A percentile compares a stretch with the other conserved stretches of the same genome.
These are phyloP conservation scores for Phalacrocorax pelagicus DNA, from an alignment of 2,113 vertebrate genomes.

Conservation along the genomic window DNA sequence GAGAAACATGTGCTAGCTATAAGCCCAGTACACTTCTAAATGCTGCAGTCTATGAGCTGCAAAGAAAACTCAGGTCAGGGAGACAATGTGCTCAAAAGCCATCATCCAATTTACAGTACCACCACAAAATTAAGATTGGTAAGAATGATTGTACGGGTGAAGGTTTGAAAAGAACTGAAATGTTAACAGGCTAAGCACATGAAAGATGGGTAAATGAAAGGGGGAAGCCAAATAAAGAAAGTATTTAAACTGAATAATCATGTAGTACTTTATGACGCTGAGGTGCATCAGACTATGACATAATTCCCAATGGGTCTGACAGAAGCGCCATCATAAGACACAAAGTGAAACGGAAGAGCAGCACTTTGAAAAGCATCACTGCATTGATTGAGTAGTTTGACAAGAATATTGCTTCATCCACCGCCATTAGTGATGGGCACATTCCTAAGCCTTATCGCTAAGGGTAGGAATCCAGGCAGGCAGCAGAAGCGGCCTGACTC, in stretches of 20 bases:
- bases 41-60: neutral
- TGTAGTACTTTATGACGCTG: neutral
- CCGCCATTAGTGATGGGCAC: neutral
- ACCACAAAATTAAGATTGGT: neutral
- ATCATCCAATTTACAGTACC: neutral
- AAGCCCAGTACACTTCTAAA: neutral
- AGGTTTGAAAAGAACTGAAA: neutral
- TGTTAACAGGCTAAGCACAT: neutral
- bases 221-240: neutral
- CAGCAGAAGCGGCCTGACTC: neutral
- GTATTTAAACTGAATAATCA: neutral
- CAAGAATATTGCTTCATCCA: neutral
- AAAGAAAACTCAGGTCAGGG: neutral
- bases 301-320: neutral
- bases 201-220: neutral
- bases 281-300: neutral
- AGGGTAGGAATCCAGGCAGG: neutral
- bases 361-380: neutral
- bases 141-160: neutral
- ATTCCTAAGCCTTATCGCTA: neutral
- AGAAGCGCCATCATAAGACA: neutral
- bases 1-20: neutral
- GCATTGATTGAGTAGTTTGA: neutral
- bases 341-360: neutral
- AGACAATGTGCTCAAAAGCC: neutral